Percentiles rank a stretch among this genome's conserved stretches.
Conservation (phyloP, 37 sponge, comb jelly and placozoan genomes). For the Spongilla lacustris region DNA sequence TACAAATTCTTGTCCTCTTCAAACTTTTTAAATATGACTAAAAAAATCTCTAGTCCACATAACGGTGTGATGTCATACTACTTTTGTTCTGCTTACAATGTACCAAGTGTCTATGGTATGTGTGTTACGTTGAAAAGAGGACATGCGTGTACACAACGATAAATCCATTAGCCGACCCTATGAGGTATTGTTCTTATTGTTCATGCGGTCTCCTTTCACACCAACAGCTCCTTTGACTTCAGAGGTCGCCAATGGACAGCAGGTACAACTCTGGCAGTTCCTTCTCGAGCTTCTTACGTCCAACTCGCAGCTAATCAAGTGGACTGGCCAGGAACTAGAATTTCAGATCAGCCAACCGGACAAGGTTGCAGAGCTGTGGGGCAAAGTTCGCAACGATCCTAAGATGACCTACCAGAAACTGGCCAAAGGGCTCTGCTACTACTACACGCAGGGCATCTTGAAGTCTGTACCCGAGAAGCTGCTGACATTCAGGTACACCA, state of each 20-base stretch:
- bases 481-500: constrained; percentile 42
- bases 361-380: constrained; percentile 91
- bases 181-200: no score
- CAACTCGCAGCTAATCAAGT: constrained; percentile 71
- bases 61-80: no score
- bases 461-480: constrained; percentile 79
- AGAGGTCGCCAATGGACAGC: background rate
- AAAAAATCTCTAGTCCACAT: no score
- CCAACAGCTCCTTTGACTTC: background rate
- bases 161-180: no score
- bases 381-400: constrained; percentile 79
- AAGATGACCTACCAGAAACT: constrained; percentile 90
- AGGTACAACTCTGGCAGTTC: constrained; percentile 89
- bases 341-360: constrained; percentile 87
- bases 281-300: constrained; percentile 83
- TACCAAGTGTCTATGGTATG: no score
- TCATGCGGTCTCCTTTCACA: background rate
- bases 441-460: constrained; percentile 87
- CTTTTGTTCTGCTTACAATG: no score
- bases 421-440: constrained; percentile 79
- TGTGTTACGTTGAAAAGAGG: no score
- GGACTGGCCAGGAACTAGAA: constrained; percentile 85
- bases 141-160: no score
- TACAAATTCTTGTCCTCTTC: no score
- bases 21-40: no score